phyloP scores from a whole-genome alignment of 2,797 vertebrate genomes.

The Tokudaia muenninki region DNA sequence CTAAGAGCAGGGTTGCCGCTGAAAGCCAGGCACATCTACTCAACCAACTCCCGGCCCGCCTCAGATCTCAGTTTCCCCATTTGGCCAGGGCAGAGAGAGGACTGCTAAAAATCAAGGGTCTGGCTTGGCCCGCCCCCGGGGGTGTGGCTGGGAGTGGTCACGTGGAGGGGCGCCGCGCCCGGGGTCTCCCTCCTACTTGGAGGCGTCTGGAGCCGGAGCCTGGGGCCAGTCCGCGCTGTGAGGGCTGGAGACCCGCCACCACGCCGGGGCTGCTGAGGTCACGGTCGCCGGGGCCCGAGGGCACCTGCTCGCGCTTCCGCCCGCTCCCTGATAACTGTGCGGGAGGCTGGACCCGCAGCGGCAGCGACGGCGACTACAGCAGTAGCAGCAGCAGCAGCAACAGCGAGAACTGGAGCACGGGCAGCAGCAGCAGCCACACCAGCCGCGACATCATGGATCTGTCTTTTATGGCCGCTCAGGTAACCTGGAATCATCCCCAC shows the following conservation, averaged over 20 bases:
- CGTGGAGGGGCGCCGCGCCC: slow-evolving; percentile 48
- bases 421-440: slow-evolving; percentile 65
- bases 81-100: accelerated
- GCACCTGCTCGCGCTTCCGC: slow-evolving; percentile 57
- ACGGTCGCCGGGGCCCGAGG: neutral
- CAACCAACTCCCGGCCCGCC: neutral
- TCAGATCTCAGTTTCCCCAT: neutral
- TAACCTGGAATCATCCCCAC: slow-evolving; percentile 81
- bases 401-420: neutral
- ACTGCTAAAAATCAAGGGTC: accelerated
- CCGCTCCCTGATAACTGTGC: neutral
- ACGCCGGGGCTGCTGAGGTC: neutral
- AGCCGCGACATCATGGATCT: slow-evolving; percentile 93
- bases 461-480: slow-evolving; percentile 98
- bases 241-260: neutral
- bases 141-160: slow-evolving; percentile 56
- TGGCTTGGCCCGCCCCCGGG: slow-evolving; percentile 20
- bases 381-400: neutral
- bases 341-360: neutral
- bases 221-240: neutral
- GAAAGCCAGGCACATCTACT: neutral
- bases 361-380: neutral
- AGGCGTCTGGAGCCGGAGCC: accelerated
- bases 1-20: neutral
- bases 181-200: neutral